Percentiles rank a stretch among this genome's conserved stretches.
Conservation (phyloP, 2,113 vertebrate genomes). For the Pipa parva region DNA sequence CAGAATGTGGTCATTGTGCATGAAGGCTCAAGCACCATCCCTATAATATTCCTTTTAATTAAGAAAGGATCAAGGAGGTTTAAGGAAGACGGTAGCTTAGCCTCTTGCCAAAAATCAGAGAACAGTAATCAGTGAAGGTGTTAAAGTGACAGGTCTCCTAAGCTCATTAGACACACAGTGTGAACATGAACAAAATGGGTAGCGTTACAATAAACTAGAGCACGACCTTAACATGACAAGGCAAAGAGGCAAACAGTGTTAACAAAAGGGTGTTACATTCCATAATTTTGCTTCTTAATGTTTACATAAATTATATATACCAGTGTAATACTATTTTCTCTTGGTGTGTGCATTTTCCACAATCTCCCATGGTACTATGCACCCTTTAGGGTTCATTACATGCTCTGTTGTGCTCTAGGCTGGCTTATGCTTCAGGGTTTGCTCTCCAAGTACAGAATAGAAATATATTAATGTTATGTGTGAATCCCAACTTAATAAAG, state of each 20-base stretch:
- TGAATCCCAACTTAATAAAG: too few relatives aligned
- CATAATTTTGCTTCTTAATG: too few relatives aligned
- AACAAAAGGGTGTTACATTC: background rate
- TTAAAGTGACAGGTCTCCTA: slow-evolving; percentile 56
- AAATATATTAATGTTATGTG: too few relatives aligned
- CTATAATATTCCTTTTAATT: slow-evolving; percentile 66
- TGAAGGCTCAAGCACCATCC: slow-evolving; percentile 36
- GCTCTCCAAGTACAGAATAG: too few relatives aligned
- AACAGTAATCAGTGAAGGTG: slow-evolving; percentile 59
- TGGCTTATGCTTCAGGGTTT: too few relatives aligned
- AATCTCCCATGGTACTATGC: too few relatives aligned
- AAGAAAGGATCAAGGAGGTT: slow-evolving; percentile 66
- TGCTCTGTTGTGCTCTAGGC: too few relatives aligned
- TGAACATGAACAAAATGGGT: slow-evolving; percentile 65
- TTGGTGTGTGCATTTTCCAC: too few relatives aligned
- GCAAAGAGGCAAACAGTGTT: slow-evolving; percentile 22
- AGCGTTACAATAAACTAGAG: slow-evolving; percentile 48
- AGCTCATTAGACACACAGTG: slow-evolving; percentile 64
- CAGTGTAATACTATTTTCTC: too few relatives aligned
- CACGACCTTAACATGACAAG: slow-evolving; percentile 29
- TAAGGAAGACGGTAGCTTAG: slow-evolving; percentile 56
- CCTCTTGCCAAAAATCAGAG: slow-evolving; percentile 56
- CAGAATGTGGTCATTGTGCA: slow-evolving; percentile 21
- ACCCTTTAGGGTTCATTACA: too few relatives aligned
- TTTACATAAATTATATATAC: too few relatives aligned